phyloP scores from a whole-genome alignment of 2,113 vertebrate genomes.

The Oostethus manadensis region DNA sequence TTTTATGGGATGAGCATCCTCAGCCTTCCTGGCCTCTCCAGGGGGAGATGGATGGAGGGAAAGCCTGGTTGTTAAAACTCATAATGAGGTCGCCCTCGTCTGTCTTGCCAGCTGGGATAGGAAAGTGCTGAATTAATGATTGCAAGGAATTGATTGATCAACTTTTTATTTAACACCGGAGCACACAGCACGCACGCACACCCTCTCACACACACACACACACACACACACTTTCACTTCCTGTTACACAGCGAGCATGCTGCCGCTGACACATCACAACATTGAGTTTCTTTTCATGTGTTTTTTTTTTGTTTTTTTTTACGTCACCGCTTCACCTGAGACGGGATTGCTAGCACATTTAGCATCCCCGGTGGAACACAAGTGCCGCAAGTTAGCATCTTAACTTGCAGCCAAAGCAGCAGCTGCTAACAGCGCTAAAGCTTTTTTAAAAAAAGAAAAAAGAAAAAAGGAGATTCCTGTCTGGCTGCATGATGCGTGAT shows the following conservation, averaged over 20 bases:
- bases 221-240: slow-evolving; percentile 1
- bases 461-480: neutral
- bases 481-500: neutral
- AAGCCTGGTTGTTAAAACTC: no score
- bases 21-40: no score
- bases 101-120: no score
- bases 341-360: neutral
- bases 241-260: slow-evolving; percentile 8
- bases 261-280: slow-evolving; percentile 2
- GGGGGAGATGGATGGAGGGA: no score
- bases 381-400: neutral
- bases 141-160: neutral
- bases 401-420: neutral
- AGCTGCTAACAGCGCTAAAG: neutral
- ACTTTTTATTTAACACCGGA: slow-evolving; percentile 2
- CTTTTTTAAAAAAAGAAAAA: neutral
- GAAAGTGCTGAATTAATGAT: no score
- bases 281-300: neutral
- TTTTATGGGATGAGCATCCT: no score
- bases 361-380: neutral
- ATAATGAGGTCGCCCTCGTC: no score
- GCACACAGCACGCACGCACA: neutral
- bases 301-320: neutral
- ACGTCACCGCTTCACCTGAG: neutral
- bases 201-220: neutral